A percentile compares a stretch with the other conserved stretches of the same genome.
These are phyloP conservation scores for Papilio elwesi DNA, from an alignment of 2,888 invertebrate species.

Conservation along the genomic window DNA sequence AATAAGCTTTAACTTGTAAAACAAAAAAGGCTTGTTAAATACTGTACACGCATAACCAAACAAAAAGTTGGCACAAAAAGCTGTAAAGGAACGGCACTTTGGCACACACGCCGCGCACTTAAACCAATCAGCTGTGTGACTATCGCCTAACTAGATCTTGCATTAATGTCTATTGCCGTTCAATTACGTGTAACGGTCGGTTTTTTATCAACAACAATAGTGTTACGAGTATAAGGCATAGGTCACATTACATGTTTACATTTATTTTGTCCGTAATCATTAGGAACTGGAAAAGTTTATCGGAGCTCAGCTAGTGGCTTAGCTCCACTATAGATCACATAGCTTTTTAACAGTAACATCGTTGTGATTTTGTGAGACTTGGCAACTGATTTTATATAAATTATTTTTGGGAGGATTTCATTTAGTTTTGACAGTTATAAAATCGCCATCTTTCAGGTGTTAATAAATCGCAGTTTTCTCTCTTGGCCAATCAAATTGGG, in stretches of 20 bases:
- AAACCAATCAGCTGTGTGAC: slow-evolving; percentile 21
- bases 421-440: no score
- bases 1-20: no score
- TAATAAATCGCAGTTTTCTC: no score
- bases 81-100: slow-evolving; percentile 24
- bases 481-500: no score
- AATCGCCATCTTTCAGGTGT: no score
- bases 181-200: slow-evolving; percentile 33
- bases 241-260: background rate
- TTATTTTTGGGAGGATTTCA: no score
- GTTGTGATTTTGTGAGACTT: no score
- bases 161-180: slow-evolving; percentile 26
- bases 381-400: no score
- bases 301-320: no score
- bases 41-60: background rate
- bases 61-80: slow-evolving; percentile 12
- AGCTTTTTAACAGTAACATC: no score
- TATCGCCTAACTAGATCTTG: slow-evolving; percentile 25
- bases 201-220: slow-evolving; percentile 35
- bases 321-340: no score
- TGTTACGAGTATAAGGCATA: background rate
- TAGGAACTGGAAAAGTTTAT: no score
- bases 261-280: background rate
- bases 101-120: slow-evolving; percentile 11
- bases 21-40: background rate